Conservation (phyloP, 2,888 invertebrate species). For the Glaucopsyche alexis region DNA sequence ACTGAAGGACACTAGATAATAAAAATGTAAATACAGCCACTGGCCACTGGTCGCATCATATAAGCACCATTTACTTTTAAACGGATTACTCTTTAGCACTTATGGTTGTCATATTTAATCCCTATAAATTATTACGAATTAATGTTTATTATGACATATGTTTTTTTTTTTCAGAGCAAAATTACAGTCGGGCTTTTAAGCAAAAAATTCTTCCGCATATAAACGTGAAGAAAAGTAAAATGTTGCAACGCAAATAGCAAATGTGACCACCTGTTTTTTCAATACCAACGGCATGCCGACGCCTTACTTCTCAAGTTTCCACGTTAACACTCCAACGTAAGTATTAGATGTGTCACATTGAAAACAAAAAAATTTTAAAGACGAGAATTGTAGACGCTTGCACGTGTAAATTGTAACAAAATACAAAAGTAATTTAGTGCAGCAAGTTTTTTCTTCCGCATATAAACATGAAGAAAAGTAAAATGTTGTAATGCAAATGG, state of each 20-base stretch:
- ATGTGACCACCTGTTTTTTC: too few species aligned
- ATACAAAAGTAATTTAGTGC: not conserved
- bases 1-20: slow-evolving; percentile 1
- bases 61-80: slow-evolving; percentile 13
- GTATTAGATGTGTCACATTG: too few species aligned
- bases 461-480: too few species aligned
- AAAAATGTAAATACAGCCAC: not conserved
- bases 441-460: not conserved
- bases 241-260: too few species aligned
- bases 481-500: too few species aligned
- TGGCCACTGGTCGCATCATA: not conserved
- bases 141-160: not conserved
- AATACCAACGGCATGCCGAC: too few species aligned
- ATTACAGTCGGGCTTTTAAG: not conserved
- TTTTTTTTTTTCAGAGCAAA: not conserved
- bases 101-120: not conserved
- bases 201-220: too few species aligned
- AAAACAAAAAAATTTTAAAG: too few species aligned
- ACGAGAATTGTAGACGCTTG: too few species aligned
- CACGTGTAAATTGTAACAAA: not conserved
- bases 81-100: not conserved
- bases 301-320: too few species aligned
- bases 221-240: too few species aligned
- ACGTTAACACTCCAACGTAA: too few species aligned
- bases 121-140: not conserved